These are phyloP conservation scores for Yasuhikotakia modesta DNA, from an alignment of 2,797 vertebrate species.

Conservation along the genomic window DNA sequence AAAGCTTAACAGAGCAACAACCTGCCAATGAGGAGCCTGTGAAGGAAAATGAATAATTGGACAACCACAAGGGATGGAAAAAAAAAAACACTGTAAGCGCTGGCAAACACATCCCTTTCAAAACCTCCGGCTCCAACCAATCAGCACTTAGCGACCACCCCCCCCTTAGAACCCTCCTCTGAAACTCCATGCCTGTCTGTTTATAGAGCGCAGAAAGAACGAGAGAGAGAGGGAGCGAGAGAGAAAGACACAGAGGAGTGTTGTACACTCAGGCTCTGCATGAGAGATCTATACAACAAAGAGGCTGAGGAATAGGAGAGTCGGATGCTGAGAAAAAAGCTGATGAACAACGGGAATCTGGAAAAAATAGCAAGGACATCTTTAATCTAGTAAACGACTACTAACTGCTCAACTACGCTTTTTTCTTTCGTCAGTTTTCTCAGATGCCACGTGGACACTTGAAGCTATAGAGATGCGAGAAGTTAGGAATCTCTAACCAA, in stretches of 20 bases:
- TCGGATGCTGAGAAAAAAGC: slow-evolving; percentile 18
- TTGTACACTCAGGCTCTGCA: slow-evolving; percentile 14
- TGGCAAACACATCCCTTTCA: slow-evolving; percentile 62
- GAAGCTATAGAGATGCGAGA: slow-evolving; percentile 21
- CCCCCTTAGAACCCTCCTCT: slow-evolving; percentile 53
- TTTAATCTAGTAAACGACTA: neutral
- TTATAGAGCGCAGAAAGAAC: slow-evolving; percentile 50
- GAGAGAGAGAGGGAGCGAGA: slow-evolving; percentile 11
- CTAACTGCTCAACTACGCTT: neutral
- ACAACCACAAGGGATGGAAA: slow-evolving; percentile 1
- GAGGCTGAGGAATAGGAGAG: neutral
- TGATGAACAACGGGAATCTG: slow-evolving; percentile 2
- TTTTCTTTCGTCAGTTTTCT: slow-evolving; percentile 7
- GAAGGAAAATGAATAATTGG: slow-evolving; percentile 40
- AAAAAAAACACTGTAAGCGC: slow-evolving; percentile 35
- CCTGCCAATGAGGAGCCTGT: slow-evolving; percentile 16
- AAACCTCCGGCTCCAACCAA: slow-evolving; percentile 63
- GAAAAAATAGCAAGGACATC: neutral
- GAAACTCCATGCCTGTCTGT: slow-evolving; percentile 58
- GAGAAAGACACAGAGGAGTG: slow-evolving; percentile 13
- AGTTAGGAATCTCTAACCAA: neutral
- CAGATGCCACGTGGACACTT: slow-evolving; percentile 53
- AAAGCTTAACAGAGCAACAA: slow-evolving; percentile 9
- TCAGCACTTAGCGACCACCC: slow-evolving; percentile 57
- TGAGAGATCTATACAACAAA: slow-evolving; percentile 27